Evolutionary conservation across 2,113 vertebrate species (phyloP), one percentile per base, ranked within the genome.

Genomic region (Ancistrus triradiatus): DNA sequence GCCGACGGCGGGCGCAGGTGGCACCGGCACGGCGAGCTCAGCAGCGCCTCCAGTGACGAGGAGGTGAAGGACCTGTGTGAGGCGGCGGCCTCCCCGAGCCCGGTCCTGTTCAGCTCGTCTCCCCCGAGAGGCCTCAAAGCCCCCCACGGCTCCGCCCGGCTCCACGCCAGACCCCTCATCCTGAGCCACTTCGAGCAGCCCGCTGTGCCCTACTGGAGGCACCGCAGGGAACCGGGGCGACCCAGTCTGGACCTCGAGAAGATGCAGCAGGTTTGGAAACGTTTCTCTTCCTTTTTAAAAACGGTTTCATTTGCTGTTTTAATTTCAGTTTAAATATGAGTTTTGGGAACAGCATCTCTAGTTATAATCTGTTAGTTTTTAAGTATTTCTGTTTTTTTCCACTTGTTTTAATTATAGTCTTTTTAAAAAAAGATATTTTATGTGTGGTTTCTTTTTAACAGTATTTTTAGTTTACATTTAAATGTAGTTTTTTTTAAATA

Each of bases 231-330:
- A 68, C 77, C 76, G 15, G 83, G 89, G 60, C 86, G 93, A 75
- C 93, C 93, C 51, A 95, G 93, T 81, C 85, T 95, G 50, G 92
- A 95, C 70, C 76, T 95, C 70, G 92, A 95, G 83, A 95, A 95
- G 81, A 95, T 95, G 93, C 93, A 94, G 81, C 92, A 95, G 91
- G 93, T 95, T 83, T 70, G 89, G 8, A 11, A 2, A 0, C 2
- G 3, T 8, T 57, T 57, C 6, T 48, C 3, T 19, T 33, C 62
- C 62, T 27, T n/a, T n/a, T n/a, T n/a, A n/a, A n/a, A n/a, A n/a
- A n/a, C n/a, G n/a, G n/a, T n/a, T n/a, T n/a, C n/a, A n/a, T n/a
- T n/a, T n/a, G n/a, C n/a, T n/a, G n/a, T n/a, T n/a, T n/a, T n/a
- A n/a, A n/a, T n/a, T n/a, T n/a, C n/a, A n/a, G n/a, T n/a, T n/a